These are phyloP conservation scores for Eleutherodactylus coqui DNA, from an alignment of 2,797 vertebrate species.

Conservation along the genomic window DNA sequence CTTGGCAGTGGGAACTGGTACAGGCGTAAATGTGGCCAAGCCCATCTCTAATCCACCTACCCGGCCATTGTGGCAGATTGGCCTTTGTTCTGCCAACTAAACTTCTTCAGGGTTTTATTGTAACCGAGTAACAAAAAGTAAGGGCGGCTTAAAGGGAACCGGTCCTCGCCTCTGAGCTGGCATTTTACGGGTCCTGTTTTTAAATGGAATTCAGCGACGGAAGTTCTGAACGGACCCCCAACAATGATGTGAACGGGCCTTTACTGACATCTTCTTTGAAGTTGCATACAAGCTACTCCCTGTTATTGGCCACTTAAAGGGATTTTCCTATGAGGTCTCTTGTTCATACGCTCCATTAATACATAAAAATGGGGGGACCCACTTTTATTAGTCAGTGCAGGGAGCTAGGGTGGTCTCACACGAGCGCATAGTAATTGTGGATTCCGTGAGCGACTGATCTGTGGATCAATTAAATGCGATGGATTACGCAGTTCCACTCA, in stretches of 20 bases:
- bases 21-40: not conserved
- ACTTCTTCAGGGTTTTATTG: not conserved
- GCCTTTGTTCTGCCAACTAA: not conserved
- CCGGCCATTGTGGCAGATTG: slow-evolving; percentile 17
- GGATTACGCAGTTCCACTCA: too few species aligned
- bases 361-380: not conserved
- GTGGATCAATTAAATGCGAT: too few species aligned
- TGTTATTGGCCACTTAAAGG: not conserved
- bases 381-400: not conserved
- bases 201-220: too few species aligned
- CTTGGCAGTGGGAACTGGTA: not conserved
- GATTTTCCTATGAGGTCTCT: not conserved
- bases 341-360: not conserved
- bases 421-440: too few species aligned
- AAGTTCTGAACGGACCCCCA: too few species aligned
- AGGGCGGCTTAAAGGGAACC: not conserved
- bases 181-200: too few species aligned
- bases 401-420: too few species aligned
- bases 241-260: too few species aligned
- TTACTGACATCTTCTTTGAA: too few species aligned
- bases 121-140: not conserved
- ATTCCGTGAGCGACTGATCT: too few species aligned
- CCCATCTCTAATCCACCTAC: not conserved
- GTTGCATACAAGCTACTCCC: not conserved
- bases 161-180: too few species aligned